Conservation (phyloP, 2,113 vertebrate species). For the Machaerirhynchus nigripectus region DNA sequence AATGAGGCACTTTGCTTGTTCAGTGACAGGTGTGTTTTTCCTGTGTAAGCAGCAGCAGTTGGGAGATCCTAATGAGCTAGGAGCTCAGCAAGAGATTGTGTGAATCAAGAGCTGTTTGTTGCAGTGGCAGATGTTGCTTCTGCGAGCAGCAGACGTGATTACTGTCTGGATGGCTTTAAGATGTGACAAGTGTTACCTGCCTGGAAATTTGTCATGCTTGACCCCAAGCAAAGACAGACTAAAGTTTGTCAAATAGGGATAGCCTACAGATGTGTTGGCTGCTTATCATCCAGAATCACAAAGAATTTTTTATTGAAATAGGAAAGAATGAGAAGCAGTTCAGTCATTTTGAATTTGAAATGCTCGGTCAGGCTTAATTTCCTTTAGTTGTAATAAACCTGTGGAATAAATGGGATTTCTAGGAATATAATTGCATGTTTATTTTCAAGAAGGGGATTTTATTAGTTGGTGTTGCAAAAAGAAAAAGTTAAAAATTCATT, state of each 20-base stretch:
- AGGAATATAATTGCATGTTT: background rate
- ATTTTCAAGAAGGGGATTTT: background rate
- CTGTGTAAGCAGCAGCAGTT: background rate
- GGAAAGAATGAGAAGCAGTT: background rate
- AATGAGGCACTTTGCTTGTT: background rate
- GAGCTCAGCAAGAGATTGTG: background rate
- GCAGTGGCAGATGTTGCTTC: slow-evolving; percentile 24
- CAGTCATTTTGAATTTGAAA: background rate
- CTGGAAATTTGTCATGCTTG: slow-evolving; percentile 43
- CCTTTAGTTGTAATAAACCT: background rate
- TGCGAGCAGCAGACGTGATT: background rate
- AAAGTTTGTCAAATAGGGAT: background rate
- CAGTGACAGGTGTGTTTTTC: background rate
- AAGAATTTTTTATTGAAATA: background rate
- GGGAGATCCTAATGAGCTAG: slow-evolving; percentile 12
- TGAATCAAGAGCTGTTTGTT: slow-evolving; percentile 16
- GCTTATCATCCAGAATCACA: background rate
- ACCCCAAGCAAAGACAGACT: slow-evolving; percentile 34
- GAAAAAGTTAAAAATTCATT: background rate
- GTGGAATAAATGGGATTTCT: background rate
- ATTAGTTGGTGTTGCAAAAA: background rate
- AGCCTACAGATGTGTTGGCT: background rate
- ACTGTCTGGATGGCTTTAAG: slow-evolving; percentile 9
- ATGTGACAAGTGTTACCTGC: slow-evolving; percentile 45
- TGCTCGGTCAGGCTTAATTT: background rate